Evolutionary conservation across 2,888 invertebrate genomes (phyloP).

Genomic region (Hoplodrina ambigua): DNA sequence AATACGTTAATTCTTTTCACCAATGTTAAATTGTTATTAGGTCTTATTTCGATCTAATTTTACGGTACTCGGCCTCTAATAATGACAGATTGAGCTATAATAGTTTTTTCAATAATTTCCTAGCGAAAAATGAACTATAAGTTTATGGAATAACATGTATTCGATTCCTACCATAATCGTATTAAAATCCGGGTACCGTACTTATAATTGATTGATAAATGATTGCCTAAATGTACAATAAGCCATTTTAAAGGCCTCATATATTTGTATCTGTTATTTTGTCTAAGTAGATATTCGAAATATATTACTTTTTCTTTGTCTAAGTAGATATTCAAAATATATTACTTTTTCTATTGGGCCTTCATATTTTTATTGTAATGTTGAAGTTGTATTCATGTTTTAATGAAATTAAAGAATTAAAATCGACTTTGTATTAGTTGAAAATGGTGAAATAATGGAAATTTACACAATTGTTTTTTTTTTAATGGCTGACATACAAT

Average conservation of each 20-base stretch:
- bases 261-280: slow-evolving; percentile 26
- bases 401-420: slow-evolving; percentile 12
- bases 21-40: not conserved
- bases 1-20: slow-evolving; percentile 12
- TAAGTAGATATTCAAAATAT: slow-evolving; percentile 23
- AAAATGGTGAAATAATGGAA: not conserved
- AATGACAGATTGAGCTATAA: too few relatives aligned
- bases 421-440: not conserved
- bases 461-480: too few relatives aligned
- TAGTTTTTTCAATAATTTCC: too few relatives aligned
- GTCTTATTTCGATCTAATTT: slow-evolving; percentile 1
- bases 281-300: slow-evolving; percentile 24
- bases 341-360: slow-evolving; percentile 13
- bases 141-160: too few relatives aligned
- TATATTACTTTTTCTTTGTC: slow-evolving; percentile 21
- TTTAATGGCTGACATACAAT: too few relatives aligned
- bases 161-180: too few relatives aligned
- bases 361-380: slow-evolving; percentile 23
- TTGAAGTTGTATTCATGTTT: slow-evolving; percentile 34
- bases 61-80: too few relatives aligned
- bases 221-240: slow-evolving; percentile 25
- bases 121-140: too few relatives aligned
- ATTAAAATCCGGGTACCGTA: not conserved
- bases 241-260: slow-evolving; percentile 1
- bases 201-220: not conserved